Conservation (phyloP, 1,140 invertebrate species). For the Aphidius gifuensis region DNA sequence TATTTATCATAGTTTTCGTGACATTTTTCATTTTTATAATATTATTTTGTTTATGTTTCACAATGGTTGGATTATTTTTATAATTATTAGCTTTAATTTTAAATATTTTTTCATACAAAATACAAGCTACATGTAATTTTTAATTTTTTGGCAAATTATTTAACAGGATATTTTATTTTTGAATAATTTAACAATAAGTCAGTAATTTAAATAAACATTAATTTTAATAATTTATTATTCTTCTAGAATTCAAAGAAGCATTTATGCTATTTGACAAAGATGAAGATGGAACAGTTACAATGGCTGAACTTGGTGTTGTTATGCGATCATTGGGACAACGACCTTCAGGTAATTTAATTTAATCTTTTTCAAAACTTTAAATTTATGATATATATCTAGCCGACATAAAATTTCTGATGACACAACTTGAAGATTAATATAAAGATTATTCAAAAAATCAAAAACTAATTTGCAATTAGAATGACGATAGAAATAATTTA, state of each 20-base stretch:
- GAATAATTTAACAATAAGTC: too few relatives aligned
- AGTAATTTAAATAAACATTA: not conserved
- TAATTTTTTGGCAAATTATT: not conserved
- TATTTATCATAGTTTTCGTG: too few relatives aligned
- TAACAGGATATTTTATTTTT: too few relatives aligned
- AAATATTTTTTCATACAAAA: not conserved
- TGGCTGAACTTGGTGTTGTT: constrained; percentile 83
- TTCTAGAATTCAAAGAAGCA: constrained; percentile 82
- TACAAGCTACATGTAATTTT: not conserved
- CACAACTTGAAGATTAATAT: not conserved
- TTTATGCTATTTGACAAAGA: constrained; percentile 93
- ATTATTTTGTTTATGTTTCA: too few relatives aligned
- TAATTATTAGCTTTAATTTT: too few relatives aligned
- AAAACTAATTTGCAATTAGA: not conserved
- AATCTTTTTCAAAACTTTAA: not conserved
- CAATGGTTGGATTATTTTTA: too few relatives aligned
- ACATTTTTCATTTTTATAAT: too few relatives aligned
- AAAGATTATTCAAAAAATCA: too few relatives aligned
- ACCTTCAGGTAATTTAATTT: constrained; percentile 68
- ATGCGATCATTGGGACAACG: constrained; percentile 86
- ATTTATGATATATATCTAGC: not conserved
- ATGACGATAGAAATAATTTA: not conserved
- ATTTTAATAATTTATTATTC: not conserved
- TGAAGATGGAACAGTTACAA: constrained; percentile 85
- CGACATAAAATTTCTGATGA: not conserved